These are phyloP conservation scores for Zosterops hypoxanthus DNA, from an alignment of 2,113 vertebrate species.

Conservation along the genomic window DNA sequence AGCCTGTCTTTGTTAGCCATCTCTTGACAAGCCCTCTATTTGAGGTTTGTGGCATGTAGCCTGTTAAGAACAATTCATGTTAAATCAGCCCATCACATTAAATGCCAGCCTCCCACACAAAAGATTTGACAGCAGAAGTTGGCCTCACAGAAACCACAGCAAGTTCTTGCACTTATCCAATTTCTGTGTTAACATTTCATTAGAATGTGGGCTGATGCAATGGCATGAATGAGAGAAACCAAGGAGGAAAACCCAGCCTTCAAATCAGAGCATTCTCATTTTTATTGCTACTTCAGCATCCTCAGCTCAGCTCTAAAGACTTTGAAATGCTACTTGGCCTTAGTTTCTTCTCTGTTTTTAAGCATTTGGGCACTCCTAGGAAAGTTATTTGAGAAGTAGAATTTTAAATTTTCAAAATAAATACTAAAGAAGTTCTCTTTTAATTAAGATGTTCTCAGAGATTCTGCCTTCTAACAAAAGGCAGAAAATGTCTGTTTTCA, in stretches of 20 bases:
- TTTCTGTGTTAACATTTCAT: background rate
- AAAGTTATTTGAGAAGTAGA: background rate
- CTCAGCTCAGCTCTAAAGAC: background rate
- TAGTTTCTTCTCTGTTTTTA: background rate
- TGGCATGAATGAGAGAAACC: background rate
- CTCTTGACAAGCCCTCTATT: background rate
- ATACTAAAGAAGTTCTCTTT: background rate
- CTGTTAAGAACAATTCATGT: background rate
- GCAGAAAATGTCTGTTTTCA: background rate
- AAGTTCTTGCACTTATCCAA: background rate
- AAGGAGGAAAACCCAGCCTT: background rate
- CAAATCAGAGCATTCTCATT: background rate
- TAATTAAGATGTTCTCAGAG: background rate
- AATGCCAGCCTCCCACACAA: background rate
- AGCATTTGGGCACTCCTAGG: background rate
- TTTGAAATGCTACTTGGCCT: background rate
- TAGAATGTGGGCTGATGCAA: background rate
- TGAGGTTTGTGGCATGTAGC: background rate
- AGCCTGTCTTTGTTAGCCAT: background rate
- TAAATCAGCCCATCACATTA: conserved; percentile 20
- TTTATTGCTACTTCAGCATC: background rate
- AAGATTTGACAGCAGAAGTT: background rate
- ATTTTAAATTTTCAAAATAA: background rate
- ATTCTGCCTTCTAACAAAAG: background rate
- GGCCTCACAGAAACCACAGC: background rate